These are phyloP conservation scores for Rhabditophanes sp. DNA, from an alignment of 2,888 invertebrate species.

Conservation along the genomic window DNA sequence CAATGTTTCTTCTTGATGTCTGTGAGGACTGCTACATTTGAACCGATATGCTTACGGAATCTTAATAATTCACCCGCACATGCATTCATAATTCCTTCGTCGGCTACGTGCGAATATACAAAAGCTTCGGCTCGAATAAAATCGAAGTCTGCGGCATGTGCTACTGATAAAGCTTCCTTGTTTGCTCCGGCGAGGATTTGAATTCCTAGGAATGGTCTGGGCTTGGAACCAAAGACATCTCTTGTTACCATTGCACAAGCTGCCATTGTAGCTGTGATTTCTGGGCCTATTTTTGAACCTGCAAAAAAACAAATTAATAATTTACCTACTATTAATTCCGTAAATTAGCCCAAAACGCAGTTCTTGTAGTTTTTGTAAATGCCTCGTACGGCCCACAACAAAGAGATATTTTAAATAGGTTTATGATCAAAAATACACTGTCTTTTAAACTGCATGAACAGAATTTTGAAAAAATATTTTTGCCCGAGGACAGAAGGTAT, in stretches of 20 bases:
- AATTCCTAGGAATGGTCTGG: constrained; percentile 44
- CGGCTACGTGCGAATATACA: constrained; percentile 62
- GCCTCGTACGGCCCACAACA: too few relatives aligned
- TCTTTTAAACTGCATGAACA: too few relatives aligned
- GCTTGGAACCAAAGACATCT: neutral
- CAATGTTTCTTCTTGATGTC: constrained; percentile 75
- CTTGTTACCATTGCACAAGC: constrained; percentile 1
- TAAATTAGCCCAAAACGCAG: too few relatives aligned
- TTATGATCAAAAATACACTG: too few relatives aligned
- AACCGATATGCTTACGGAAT: constrained; percentile 57
- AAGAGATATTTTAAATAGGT: too few relatives aligned
- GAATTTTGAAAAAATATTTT: too few relatives aligned
- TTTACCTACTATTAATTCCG: too few relatives aligned
- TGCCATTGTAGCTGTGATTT: constrained; percentile 58
- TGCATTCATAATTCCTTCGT: constrained; percentile 63
- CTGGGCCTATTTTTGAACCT: constrained; percentile 55
- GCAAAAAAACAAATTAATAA: too few relatives aligned
- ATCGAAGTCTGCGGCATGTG: constrained; percentile 52
- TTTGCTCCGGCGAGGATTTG: constrained; percentile 63
- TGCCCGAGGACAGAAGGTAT: too few relatives aligned
- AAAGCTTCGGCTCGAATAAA: constrained; percentile 65
- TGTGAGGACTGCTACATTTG: constrained; percentile 57
- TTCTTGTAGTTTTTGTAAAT: too few relatives aligned
- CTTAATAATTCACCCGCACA: constrained; percentile 60
- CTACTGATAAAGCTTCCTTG: constrained; percentile 60